Percentiles rank a stretch among this genome's conserved stretches.
These are phyloP conservation scores for Frankliniella fusca DNA, from an alignment of 2,888 invertebrate species.

Conservation along the genomic window DNA sequence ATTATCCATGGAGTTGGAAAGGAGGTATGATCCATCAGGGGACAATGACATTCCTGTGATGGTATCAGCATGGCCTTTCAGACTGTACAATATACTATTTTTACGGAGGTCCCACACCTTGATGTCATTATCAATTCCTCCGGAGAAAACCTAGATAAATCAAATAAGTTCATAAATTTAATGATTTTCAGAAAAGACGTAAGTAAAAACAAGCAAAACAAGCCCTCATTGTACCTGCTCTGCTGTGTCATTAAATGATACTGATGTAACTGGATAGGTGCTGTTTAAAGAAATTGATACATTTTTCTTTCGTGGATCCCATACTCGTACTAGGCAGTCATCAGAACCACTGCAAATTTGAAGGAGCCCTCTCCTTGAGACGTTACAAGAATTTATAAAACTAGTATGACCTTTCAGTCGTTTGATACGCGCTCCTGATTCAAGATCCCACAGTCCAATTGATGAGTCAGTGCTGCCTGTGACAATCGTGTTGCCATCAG, in stretches of 20 bases:
- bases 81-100: conserved; percentile 72
- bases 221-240: conserved; percentile 58
- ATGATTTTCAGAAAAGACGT: background rate
- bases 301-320: conserved; percentile 88
- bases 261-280: conserved; percentile 70
- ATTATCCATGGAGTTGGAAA: conserved; percentile 97
- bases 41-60: conserved; percentile 86
- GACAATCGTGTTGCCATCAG: conserved; percentile 78
- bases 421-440: conserved; percentile 80
- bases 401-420: conserved; percentile 68
- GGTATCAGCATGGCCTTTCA: conserved; percentile 93
- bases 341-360: conserved; percentile 91
- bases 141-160: conserved; percentile 64
- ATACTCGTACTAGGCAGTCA: conserved; percentile 86
- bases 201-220: background rate
- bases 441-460: conserved; percentile 91
- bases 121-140: conserved; percentile 94
- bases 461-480: conserved; percentile 94
- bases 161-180: background rate
- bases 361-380: conserved; percentile 81
- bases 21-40: conserved; percentile 79
- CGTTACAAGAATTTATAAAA: conserved; percentile 58
- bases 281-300: conserved; percentile 66
- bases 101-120: conserved; percentile 97
- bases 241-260: conserved; percentile 90